Conservation (phyloP, 1,140 invertebrate genomes). For the Conus ventricosus region DNA sequence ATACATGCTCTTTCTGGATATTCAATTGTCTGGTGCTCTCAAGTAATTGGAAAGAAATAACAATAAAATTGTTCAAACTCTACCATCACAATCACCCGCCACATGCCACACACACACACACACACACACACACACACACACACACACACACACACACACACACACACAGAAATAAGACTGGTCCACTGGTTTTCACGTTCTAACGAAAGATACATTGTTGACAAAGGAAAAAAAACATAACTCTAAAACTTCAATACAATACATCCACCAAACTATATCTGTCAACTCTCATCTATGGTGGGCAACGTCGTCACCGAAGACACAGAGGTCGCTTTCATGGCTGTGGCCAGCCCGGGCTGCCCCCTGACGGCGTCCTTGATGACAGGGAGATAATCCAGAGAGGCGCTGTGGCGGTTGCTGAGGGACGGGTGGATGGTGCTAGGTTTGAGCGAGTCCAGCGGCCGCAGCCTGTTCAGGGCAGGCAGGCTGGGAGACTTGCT, state of each 20-base stretch:
- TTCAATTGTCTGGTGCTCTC: too few relatives aligned
- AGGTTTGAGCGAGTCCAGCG: not conserved
- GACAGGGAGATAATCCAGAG: constrained; percentile 31
- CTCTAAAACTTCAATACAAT: not conserved
- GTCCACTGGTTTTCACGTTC: too few relatives aligned
- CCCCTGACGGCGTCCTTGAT: constrained; percentile 10
- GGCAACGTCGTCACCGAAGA: not conserved
- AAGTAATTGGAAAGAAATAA: too few relatives aligned
- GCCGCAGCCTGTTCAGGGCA: not conserved
- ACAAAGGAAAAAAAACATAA: too few relatives aligned
- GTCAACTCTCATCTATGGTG: not conserved
- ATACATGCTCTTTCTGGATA: too few relatives aligned
- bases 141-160: constrained; percentile 24
- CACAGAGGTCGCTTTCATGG: not conserved
- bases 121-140: constrained; percentile 20
- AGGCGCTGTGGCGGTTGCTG: constrained; percentile 23
- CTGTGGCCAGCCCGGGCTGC: not conserved
- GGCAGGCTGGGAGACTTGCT: constrained; percentile 14
- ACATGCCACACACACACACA: too few relatives aligned
- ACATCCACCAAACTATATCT: not conserved
- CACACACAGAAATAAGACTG: not conserved
- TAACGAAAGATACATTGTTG: too few relatives aligned
- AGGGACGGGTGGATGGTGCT: constrained; percentile 19
- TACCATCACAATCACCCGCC: too few relatives aligned
- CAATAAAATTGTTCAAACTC: too few relatives aligned